Evolutionary conservation across 2,113 vertebrate species (phyloP).

Genomic region (Pterocles orientalis): DNA sequence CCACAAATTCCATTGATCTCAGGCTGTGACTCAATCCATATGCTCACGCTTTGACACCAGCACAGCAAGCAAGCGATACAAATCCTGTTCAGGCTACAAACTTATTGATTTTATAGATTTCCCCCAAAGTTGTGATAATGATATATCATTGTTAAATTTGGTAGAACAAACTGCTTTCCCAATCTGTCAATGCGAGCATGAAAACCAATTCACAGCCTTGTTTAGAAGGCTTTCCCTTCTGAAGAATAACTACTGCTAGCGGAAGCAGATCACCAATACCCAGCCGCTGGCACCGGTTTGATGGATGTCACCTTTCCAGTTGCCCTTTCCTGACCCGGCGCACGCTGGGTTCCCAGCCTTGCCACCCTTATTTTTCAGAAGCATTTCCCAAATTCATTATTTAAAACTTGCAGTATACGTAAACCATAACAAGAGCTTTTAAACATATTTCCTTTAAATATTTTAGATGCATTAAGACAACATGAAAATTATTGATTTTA

Average conservation of each 20-base stretch:
- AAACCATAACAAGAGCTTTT: slow-evolving; percentile 72
- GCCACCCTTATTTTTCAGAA: slow-evolving; percentile 43
- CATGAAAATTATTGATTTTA: slow-evolving; percentile 70
- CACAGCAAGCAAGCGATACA: slow-evolving; percentile 96
- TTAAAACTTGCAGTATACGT: slow-evolving; percentile 61
- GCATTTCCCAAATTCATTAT: slow-evolving; percentile 70
- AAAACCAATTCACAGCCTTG: slow-evolving; percentile 87
- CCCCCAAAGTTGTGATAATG: slow-evolving; percentile 99
- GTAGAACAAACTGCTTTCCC: slow-evolving; percentile 99
- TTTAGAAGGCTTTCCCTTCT: slow-evolving; percentile 78
- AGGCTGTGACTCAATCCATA: slow-evolving; percentile 98
- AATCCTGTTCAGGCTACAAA: slow-evolving; percentile 98
- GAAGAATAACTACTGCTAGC: slow-evolving; percentile 71
- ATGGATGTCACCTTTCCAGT: slow-evolving; percentile 67
- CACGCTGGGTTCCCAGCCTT: slow-evolving; percentile 57
- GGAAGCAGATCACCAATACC: slow-evolving; percentile 68
- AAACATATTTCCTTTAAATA: slow-evolving; percentile 73
- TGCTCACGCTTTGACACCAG: slow-evolving; percentile 92
- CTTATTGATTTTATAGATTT: slow-evolving; percentile 99
- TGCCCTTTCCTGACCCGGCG: slow-evolving; percentile 69
- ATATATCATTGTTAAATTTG: slow-evolving; percentile 99
- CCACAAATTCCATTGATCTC: slow-evolving; percentile 99
- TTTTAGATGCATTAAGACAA: slow-evolving; percentile 71
- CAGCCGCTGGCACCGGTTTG: slow-evolving; percentile 66
- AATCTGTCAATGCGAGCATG: slow-evolving; percentile 91